A percentile compares a stretch with the other conserved stretches of the same genome.
Evolutionary conservation across 92 coral and sea anemone species (phyloP).

Genomic region (Metridium senile): DNA sequence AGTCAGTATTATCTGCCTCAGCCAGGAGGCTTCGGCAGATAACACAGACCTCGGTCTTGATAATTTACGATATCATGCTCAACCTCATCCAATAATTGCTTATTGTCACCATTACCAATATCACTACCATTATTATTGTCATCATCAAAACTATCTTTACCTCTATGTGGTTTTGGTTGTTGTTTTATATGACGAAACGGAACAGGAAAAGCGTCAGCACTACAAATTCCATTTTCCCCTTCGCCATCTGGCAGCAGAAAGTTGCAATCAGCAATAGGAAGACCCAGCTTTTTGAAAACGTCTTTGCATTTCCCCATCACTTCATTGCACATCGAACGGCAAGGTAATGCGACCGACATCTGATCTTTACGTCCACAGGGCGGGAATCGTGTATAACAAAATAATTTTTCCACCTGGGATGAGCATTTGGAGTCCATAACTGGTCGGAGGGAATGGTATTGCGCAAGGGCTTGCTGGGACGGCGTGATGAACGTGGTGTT

Average conservation of each 20-base stretch:
- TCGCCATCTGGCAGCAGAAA: conserved; percentile 33
- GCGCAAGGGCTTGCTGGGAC: conserved; percentile 23
- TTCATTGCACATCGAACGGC: conserved; percentile 54
- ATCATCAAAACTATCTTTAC: no score
- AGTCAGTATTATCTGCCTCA: no score
- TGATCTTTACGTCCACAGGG: conserved; percentile 41
- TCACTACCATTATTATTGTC: no score
- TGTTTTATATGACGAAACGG: conserved; percentile 30
- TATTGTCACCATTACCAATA: no score
- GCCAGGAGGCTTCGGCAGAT: no score
- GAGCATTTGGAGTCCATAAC: conserved; percentile 53
- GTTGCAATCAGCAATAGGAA: conserved; percentile 47
- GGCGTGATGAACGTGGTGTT: conserved; percentile 51
- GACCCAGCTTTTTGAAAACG: conserved; percentile 10
- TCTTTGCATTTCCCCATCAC: conserved; percentile 42
- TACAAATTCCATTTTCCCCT: conserved; percentile 47
- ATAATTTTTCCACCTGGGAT: conserved; percentile 45
- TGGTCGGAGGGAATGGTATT: conserved; percentile 28
- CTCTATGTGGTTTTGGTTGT: neutral
- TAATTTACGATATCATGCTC: no score
- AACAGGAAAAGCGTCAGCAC: conserved; percentile 50
- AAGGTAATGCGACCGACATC: conserved; percentile 55
- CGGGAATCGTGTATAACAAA: conserved; percentile 60
- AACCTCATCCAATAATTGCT: no score
- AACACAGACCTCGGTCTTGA: no score